Conservation (phyloP, 2,797 vertebrate genomes). For the Poecilia wingei region DNA sequence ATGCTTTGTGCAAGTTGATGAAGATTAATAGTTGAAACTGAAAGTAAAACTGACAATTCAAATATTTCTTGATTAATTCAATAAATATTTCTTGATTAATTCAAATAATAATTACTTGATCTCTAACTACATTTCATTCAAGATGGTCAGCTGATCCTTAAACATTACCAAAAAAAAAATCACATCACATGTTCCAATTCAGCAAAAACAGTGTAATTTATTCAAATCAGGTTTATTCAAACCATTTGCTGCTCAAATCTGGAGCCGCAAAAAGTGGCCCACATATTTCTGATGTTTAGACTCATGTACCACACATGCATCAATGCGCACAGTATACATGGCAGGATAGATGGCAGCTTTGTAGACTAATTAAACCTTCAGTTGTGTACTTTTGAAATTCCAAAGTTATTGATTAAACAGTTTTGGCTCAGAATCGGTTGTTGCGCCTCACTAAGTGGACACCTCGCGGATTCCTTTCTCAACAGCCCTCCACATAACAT, state of each 20-base stretch:
- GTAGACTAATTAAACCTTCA: neutral
- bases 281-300: neutral
- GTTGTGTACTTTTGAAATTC: neutral
- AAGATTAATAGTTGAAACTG: neutral
- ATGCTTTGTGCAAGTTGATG: neutral
- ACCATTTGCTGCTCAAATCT: neutral
- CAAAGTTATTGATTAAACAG: constrained; percentile 8
- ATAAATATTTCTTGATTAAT: neutral
- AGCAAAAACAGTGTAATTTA: neutral
- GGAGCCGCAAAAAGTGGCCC: neutral
- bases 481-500: constrained; percentile 20
- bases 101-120: neutral
- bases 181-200: neutral
- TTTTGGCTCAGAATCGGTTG: constrained; percentile 18
- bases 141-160: neutral
- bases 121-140: neutral
- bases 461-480: constrained; percentile 20
- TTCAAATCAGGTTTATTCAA: neutral
- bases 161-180: neutral
- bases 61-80: too few species aligned
- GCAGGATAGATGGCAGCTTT: neutral
- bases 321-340: neutral
- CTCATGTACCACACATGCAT: neutral
- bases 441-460: constrained; percentile 5
- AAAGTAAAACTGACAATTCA: neutral